phyloP scores from a whole-genome alignment of 1,140 invertebrate species.

The Sycobia sp. region DNA sequence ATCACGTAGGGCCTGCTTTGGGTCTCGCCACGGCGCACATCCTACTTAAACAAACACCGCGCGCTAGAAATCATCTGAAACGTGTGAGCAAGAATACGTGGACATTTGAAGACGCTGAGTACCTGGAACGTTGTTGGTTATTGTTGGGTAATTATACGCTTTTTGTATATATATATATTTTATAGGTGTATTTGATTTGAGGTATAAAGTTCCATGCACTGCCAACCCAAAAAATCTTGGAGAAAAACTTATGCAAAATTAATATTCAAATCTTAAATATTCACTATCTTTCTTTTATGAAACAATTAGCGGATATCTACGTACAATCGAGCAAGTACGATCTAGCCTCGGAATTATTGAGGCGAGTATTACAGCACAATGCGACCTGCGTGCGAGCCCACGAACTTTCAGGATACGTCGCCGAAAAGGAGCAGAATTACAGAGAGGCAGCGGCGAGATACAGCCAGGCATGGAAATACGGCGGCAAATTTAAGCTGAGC shows the following conservation, averaged over 20 bases:
- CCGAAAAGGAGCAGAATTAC: slow-evolving; percentile 92
- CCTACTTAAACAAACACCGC: slow-evolving; percentile 85
- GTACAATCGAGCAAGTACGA: slow-evolving; percentile 87
- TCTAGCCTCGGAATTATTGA: slow-evolving; percentile 81
- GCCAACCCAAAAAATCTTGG: too few species aligned
- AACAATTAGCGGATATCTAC: slow-evolving; percentile 75
- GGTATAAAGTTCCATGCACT: too few species aligned
- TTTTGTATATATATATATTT: not conserved
- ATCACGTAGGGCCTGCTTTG: slow-evolving; percentile 86
- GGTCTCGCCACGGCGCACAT: slow-evolving; percentile 87
- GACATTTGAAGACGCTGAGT: slow-evolving; percentile 94
- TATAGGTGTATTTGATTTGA: too few species aligned
- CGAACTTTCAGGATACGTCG: slow-evolving; percentile 84
- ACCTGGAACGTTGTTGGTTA: slow-evolving; percentile 93
- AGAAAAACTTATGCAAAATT: too few species aligned
- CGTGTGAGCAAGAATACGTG: slow-evolving; percentile 84
- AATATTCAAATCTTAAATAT: too few species aligned
- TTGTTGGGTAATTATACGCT: slow-evolving; percentile 67
- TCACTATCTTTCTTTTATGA: not conserved
- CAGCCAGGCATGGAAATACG: slow-evolving; percentile 82
- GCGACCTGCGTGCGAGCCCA: slow-evolving; percentile 89
- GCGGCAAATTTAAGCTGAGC: slow-evolving; percentile 78
- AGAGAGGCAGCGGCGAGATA: slow-evolving; percentile 85
- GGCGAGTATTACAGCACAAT: slow-evolving; percentile 84
- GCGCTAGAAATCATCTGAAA: slow-evolving; percentile 92